Conservation (phyloP, 2,113 vertebrate species). For the Brachyhypopomus occidentalis region DNA sequence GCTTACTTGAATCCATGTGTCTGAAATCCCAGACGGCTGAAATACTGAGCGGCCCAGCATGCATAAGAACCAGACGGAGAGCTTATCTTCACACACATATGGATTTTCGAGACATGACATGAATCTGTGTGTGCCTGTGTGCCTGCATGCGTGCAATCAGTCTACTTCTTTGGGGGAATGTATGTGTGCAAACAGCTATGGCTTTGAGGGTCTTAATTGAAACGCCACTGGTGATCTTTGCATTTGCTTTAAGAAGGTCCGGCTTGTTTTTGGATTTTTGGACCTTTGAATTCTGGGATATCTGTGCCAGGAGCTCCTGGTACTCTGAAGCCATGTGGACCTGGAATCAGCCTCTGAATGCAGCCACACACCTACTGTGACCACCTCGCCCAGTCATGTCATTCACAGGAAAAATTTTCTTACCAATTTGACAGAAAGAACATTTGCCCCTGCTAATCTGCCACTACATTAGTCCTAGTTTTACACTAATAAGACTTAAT, state of each 20-base stretch:
- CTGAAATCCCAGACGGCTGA: background rate
- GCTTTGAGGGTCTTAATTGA: conserved; percentile 22
- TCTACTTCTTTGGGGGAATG: no score
- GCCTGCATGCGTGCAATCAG: background rate
- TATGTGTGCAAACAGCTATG: background rate
- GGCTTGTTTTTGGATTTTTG: conserved; percentile 8
- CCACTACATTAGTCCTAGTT: background rate
- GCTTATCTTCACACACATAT: conserved; percentile 40
- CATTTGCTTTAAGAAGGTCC: conserved; percentile 5
- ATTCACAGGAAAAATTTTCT: background rate
- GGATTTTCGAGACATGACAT: conserved; percentile 17
- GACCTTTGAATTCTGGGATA: conserved; percentile 13
- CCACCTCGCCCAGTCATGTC: background rate
- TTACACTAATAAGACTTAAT: background rate
- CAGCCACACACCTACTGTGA: background rate
- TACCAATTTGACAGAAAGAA: background rate
- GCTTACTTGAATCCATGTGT: background rate
- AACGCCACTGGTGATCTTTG: background rate
- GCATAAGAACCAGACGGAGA: conserved; percentile 5
- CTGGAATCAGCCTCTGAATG: conserved; percentile 18
- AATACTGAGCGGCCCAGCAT: conserved; percentile 24
- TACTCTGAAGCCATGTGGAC: background rate
- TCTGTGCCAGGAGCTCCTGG: background rate
- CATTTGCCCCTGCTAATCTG: background rate
- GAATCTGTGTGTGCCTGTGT: conserved; percentile 30